phyloP scores from a whole-genome alignment of 2,888 invertebrate species.

The Anthrax anthrax region DNA sequence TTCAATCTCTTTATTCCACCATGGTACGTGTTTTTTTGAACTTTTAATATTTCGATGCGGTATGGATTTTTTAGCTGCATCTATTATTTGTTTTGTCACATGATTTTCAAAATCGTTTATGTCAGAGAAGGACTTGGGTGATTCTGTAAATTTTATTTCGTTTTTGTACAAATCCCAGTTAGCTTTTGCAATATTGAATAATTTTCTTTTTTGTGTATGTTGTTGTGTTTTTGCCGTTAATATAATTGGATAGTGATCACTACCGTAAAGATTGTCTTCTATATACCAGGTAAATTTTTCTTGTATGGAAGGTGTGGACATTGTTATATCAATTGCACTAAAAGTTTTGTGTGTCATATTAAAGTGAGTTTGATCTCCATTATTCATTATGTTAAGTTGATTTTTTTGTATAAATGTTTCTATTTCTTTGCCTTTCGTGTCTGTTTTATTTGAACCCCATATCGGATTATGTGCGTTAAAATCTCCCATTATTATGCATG shows the following conservation, averaged over 20 bases:
- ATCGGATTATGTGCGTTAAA: background rate
- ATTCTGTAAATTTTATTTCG: background rate
- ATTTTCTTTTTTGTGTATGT: background rate
- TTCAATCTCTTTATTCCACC: background rate
- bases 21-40: background rate
- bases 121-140: background rate
- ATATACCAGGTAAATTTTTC: constrained; percentile 2
- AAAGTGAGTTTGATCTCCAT: constrained; percentile 1
- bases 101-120: background rate
- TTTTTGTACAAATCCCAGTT: background rate
- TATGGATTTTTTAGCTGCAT: background rate
- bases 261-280: constrained; percentile 1
- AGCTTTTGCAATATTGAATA: background rate
- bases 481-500: background rate
- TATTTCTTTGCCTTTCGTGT: background rate
- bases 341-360: background rate
- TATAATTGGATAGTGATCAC: constrained; percentile 5
- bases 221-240: background rate
- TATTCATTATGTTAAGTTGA: constrained; percentile 2
- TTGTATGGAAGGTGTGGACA: background rate
- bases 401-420: background rate
- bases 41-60: too few species aligned
- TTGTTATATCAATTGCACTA: background rate
- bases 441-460: background rate
- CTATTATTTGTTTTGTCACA: background rate